Base-by-base conservation (phyloP, 2,888 invertebrate genomes). In the Ochlodes sylvanus region DNA sequence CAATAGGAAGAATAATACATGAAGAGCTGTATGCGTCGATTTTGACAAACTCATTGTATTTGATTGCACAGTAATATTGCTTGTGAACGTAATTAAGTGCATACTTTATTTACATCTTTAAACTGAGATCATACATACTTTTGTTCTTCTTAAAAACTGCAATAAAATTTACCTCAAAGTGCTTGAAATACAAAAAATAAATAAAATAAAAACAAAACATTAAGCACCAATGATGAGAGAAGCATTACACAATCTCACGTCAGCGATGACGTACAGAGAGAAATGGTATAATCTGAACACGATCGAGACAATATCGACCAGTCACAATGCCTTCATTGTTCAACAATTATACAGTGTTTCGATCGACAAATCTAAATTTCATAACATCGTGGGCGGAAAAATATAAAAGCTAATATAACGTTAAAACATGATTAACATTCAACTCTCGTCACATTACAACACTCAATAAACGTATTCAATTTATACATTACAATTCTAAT, bases 231-330 rank as follows among this genome's bases (percentile, higher is more conserved):
- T 32, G 60, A 54, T 32, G 52, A 56, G 32, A 32, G 2, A 38
- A 42, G n/a, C 66, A 54, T 66, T 58, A 60, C 42, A 60, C 32
- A 66, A 66, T 41, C 63, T 76, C 78, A 77, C 72, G 61, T 76
- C 78, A 77, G 74, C 72, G 65, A 70, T 71, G 69, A 70, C 70
- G 64, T 60, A 58, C 63, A 58, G 52, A 17, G 44, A 61, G 70
- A 70, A 63, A 70, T 66, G 60, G 54, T 64, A 34, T 71, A 65
- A 73, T 71, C 73, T 71, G 62, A 73, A 70, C 73, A 70, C 83
- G 77, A 83, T 83, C 85, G 75, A 75, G 79, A 83, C 83, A 81
- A 77, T 78, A 78, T 72, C 71, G 71, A 70, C 69, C 73, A 73
- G 76, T 72, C 76, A 80, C 78, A 79, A 76, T 77, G 72, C 72